These are phyloP conservation scores for Argentina silus DNA, from an alignment of 2,797 vertebrate genomes.

Conservation along the genomic window DNA sequence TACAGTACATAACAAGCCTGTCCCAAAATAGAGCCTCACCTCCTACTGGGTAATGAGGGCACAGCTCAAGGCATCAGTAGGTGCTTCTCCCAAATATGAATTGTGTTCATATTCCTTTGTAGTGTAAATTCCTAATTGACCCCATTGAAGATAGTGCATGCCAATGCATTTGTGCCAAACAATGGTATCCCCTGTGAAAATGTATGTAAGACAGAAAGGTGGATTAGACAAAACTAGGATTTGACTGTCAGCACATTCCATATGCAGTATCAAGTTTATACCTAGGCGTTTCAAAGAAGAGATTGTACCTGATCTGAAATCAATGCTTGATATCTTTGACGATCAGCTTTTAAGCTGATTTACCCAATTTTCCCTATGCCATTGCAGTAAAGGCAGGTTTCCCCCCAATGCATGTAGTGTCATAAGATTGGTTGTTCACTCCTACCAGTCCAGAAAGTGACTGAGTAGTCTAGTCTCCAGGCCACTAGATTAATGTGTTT, in stretches of 20 bases:
- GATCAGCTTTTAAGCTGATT: neutral
- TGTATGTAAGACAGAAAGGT: neutral
- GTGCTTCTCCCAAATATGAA: slow-evolving; percentile 32
- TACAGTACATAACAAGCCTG: slow-evolving; percentile 47
- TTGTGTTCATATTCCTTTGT: slow-evolving; percentile 10
- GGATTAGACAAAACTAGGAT: neutral
- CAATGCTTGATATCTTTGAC: slow-evolving; percentile 1
- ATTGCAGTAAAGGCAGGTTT: neutral
- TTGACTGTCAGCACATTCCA: no score
- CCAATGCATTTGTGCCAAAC: neutral
- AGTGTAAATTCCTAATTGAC: slow-evolving; percentile 7
- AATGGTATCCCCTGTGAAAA: neutral
- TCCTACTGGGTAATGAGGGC: slow-evolving; percentile 56
- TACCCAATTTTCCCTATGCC: neutral
- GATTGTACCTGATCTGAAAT: neutral
- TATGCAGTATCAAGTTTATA: no score
- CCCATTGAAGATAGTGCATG: neutral
- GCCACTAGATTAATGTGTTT: neutral
- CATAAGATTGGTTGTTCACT: neutral
- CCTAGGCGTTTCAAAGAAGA: no score
- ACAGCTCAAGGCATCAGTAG: slow-evolving; percentile 42
- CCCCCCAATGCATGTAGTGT: neutral
- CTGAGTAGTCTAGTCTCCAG: neutral
- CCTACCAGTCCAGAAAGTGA: neutral
- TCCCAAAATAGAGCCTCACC: slow-evolving; percentile 51